Percentiles rank a stretch among this genome's conserved stretches.
Evolutionary conservation across 2,888 invertebrate genomes (phyloP).

Genomic region (Andrena trimmerana): DNA sequence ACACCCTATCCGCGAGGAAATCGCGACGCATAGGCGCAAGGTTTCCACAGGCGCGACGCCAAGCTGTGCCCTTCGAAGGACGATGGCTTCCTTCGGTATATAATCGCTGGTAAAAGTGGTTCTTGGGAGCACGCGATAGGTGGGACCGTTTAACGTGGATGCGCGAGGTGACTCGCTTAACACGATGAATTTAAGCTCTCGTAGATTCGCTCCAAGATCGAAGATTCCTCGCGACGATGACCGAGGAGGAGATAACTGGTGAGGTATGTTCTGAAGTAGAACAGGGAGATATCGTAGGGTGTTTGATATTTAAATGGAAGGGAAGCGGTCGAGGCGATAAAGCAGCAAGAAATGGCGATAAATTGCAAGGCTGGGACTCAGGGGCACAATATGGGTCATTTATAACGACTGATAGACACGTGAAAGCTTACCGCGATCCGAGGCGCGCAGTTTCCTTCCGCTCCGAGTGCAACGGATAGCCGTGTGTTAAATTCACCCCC

Average conservation of each 20-base stretch:
- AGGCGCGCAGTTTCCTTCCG: constrained; percentile 28
- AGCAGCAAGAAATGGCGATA: constrained; percentile 31
- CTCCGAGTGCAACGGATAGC: constrained; percentile 56
- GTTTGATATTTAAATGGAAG: constrained; percentile 3
- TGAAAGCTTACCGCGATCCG: constrained; percentile 37
- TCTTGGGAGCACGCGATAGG: background rate
- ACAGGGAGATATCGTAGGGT: background rate
- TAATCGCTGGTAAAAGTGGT: background rate
- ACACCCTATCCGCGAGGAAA: constrained; percentile 20
- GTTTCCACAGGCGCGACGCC: background rate
- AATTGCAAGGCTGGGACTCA: constrained; percentile 12
- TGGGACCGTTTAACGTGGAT: too few species aligned
- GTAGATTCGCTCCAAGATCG: background rate
- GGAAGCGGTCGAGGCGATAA: background rate
- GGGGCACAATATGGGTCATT: constrained; percentile 33
- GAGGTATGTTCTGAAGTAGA: background rate
- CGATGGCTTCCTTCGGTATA: background rate
- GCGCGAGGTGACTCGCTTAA: too few species aligned
- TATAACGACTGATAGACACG: constrained; percentile 42
- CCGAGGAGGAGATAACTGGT: background rate
- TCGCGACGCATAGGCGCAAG: constrained; percentile 8
- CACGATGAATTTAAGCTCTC: too few species aligned
- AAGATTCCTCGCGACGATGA: background rate
- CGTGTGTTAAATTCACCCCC: constrained; percentile 72
- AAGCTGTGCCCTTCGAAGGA: background rate